Evolutionary conservation across 2,888 invertebrate species (phyloP).

Genomic region (Drosophila ustulata): DNA sequence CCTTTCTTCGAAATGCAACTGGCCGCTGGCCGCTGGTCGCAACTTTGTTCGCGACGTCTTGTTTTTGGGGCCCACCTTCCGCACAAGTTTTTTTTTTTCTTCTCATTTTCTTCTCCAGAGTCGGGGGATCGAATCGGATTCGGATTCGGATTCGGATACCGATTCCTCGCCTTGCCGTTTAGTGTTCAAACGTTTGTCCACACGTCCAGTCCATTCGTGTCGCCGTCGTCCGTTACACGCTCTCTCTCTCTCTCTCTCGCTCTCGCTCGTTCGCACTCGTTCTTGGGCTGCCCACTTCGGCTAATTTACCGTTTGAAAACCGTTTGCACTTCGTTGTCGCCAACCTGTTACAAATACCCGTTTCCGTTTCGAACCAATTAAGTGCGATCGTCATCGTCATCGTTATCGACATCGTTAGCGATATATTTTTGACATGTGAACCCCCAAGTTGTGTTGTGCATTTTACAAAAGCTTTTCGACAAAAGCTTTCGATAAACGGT

Average conservation of each 20-base stretch:
- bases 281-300: slow-evolving; percentile 33
- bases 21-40: slow-evolving; percentile 21
- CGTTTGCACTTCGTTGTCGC: slow-evolving; percentile 38
- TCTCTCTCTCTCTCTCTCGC: slow-evolving; percentile 3
- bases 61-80: slow-evolving; percentile 37
- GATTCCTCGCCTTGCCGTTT: slow-evolving; percentile 71
- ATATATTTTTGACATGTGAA: slow-evolving; percentile 38
- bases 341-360: slow-evolving; percentile 6
- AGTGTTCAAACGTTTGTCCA: slow-evolving; percentile 85
- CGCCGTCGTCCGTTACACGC: slow-evolving; percentile 9
- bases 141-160: slow-evolving; percentile 48
- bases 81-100: slow-evolving; percentile 48
- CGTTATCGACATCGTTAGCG: slow-evolving; percentile 17
- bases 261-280: slow-evolving; percentile 26
- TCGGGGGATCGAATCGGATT: slow-evolving; percentile 21
- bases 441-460: neutral
- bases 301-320: slow-evolving; percentile 70
- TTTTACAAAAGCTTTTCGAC: neutral
- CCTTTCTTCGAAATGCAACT: slow-evolving; percentile 57
- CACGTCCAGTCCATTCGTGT: slow-evolving; percentile 82
- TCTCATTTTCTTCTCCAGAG: slow-evolving; percentile 3
- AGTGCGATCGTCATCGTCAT: slow-evolving; percentile 4
- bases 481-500: slow-evolving; percentile 11
- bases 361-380: slow-evolving; percentile 44
- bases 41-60: slow-evolving; percentile 6